Base-by-base conservation (phyloP, 2,797 vertebrate species). In the Gymnopithys bicolor region DNA sequence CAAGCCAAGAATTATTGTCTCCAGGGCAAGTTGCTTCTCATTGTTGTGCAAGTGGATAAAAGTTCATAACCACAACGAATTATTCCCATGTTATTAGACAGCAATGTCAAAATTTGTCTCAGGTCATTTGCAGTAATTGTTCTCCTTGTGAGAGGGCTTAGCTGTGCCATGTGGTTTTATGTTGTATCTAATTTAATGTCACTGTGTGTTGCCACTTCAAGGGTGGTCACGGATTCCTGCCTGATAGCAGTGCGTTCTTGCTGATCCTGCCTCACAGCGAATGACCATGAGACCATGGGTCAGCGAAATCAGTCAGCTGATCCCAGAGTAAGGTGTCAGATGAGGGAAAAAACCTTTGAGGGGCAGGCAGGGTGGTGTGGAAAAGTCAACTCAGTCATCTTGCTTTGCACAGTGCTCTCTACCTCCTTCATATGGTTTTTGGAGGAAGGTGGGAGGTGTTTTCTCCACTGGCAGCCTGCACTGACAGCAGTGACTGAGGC, bases 171-270 rank as follows among this genome's bases (percentile, higher is more conserved):
- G 7, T 46, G 53, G 16, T 43, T 70, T 66, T 59, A 5, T 48
- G 17, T 39, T 55, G 15, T 15, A 11, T 35, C 39, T 62, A 4
- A 32, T 35, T 19, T 32, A 27, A 5, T 62, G 30, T 64, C 17
- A 53, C 46, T 70, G 28, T 39, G 27, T 52, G 19, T 28, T 60
- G n/a, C 53, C 22, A 8, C 23, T 62, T 74, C 25, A 62, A 8
- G 25, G 15, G 15, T 62, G 25, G 5, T 58, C 9, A 1, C 30
- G 15, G 27, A 24, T 43, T 82, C 51, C 19, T 79, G 48, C 39
- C 5, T 21, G 39, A 9, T 3, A 9, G 5, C 0, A 0, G 5
- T 32, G 19, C 5, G 2, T 60, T 89, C 56, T 55, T 73, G 17
- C 37, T 48, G 33, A 22, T 48, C 35, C 62, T 76, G 30, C 18